Percentiles rank a stretch among this genome's conserved stretches.
These are phyloP conservation scores for Paraescarpia echinospica DNA, from an alignment of 1,140 invertebrate species.

Conservation along the genomic window DNA sequence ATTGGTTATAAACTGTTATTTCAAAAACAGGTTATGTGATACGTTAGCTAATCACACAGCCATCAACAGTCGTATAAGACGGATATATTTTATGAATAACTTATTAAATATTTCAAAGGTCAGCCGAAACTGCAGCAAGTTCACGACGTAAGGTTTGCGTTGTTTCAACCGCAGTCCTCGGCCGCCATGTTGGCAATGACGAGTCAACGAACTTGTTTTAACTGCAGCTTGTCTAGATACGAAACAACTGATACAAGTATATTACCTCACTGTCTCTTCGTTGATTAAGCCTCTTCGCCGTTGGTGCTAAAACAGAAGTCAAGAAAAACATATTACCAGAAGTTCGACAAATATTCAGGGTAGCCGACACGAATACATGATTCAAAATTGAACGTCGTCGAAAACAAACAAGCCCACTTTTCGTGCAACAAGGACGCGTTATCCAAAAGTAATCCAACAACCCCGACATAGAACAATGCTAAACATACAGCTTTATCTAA, in stretches of 20 bases:
- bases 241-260: neutral
- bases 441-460: neutral
- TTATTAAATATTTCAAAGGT: neutral
- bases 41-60: neutral
- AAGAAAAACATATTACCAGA: neutral
- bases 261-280: neutral
- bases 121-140: neutral
- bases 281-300: neutral
- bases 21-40: neutral
- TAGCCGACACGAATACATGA: neutral
- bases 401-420: neutral
- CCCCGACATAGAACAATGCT: neutral
- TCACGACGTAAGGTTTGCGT: neutral
- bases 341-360: neutral
- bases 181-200: conserved; percentile 2
- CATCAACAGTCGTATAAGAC: neutral
- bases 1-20: neutral
- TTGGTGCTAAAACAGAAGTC: neutral
- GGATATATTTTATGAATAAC: neutral
- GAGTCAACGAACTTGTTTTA: conserved; percentile 1
- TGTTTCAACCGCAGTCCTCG: neutral
- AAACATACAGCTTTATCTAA: neutral
- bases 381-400: neutral
- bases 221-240: neutral
- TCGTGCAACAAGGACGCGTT: neutral